phyloP scores from a whole-genome alignment of 2,888 invertebrate species.

The Camponotus fellah region DNA sequence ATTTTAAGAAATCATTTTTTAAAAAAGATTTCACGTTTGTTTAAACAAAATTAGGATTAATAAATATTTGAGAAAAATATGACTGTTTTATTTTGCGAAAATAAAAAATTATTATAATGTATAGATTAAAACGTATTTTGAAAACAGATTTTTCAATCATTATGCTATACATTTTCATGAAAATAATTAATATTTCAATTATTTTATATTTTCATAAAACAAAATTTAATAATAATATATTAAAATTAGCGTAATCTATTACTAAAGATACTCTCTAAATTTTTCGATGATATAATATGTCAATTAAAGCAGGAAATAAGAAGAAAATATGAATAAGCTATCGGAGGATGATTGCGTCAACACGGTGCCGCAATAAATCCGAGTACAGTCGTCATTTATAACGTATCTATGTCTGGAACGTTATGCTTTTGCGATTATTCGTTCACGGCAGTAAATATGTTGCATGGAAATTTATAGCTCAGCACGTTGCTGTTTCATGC shows the following conservation, averaged over 20 bases:
- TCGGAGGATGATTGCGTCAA: conserved; percentile 36
- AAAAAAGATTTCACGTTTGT: background rate
- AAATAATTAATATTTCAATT: background rate
- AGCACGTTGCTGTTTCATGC: conserved; percentile 52
- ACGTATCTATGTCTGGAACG: conserved; percentile 29
- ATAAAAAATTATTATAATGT: background rate
- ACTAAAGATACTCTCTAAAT: background rate
- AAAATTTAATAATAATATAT: background rate
- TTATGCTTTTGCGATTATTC: conserved; percentile 50
- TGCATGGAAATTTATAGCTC: conserved; percentile 62
- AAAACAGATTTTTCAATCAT: background rate
- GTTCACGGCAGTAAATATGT: conserved; percentile 63
- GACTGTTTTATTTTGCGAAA: background rate
- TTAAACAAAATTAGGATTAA: background rate
- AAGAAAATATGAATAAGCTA: conserved; percentile 57
- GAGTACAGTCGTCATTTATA: conserved; percentile 36
- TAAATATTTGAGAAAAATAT: background rate
- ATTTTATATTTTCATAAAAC: background rate
- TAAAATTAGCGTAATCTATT: background rate
- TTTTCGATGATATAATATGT: background rate
- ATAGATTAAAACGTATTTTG: background rate
- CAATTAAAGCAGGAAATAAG: conserved; percentile 42
- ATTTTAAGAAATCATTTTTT: background rate
- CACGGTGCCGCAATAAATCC: conserved; percentile 36
- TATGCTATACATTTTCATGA: background rate